Evolutionary conservation across 2,888 invertebrate genomes (phyloP).

Genomic region (Seira ritae): DNA sequence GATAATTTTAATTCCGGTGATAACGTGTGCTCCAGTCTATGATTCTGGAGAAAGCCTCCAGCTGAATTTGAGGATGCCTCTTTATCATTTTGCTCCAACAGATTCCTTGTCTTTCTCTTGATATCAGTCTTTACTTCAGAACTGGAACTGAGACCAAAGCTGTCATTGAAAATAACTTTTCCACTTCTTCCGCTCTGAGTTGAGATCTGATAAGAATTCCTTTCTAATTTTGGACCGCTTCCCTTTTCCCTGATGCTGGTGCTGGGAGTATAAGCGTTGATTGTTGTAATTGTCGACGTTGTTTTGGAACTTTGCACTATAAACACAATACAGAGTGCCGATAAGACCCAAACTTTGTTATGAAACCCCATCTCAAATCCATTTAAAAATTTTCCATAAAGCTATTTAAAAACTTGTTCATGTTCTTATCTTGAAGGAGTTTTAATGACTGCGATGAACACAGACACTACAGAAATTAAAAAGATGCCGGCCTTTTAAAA

Average conservation of each 20-base stretch:
- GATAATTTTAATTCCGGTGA: constrained; percentile 35
- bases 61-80: constrained; percentile 32
- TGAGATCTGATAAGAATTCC: constrained; percentile 35
- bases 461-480: neutral
- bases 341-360: constrained; percentile 7
- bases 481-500: neutral
- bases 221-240: neutral
- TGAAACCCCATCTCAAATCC: constrained; percentile 28
- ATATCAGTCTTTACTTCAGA: constrained; percentile 20
- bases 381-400: constrained; percentile 22
- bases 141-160: constrained; percentile 38
- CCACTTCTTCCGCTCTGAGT: constrained; percentile 30
- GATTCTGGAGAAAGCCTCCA: constrained; percentile 55
- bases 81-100: neutral
- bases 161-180: constrained; percentile 59
- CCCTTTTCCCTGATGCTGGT: neutral
- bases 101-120: constrained; percentile 24
- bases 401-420: neutral
- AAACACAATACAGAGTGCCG: neutral
- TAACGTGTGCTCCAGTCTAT: constrained; percentile 48
- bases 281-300: neutral
- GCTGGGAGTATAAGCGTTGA: neutral
- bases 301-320: neutral
- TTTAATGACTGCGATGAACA: constrained; percentile 2
- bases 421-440: neutral